These are phyloP conservation scores for Drosophila parvula DNA, from an alignment of 1,140 invertebrate species.

Conservation along the genomic window DNA sequence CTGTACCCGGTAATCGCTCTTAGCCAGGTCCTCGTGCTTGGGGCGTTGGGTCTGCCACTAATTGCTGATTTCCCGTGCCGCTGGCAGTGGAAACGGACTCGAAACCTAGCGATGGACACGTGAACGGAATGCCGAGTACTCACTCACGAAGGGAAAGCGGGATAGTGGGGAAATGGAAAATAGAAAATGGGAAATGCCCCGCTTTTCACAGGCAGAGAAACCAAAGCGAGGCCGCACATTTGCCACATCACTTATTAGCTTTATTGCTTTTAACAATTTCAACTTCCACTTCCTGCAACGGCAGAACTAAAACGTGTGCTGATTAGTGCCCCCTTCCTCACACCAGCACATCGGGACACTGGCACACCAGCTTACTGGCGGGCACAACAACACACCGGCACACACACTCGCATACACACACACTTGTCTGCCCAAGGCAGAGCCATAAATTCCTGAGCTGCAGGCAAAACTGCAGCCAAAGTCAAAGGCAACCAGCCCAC, in stretches of 20 bases:
- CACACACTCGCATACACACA: conserved; percentile 7
- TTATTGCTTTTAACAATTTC: conserved; percentile 82
- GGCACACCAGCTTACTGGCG: neutral
- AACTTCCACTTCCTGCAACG: conserved; percentile 75
- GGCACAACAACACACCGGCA: conserved; percentile 4
- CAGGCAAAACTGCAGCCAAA: conserved; percentile 64
- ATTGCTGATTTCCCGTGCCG: conserved; percentile 74
- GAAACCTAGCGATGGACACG: conserved; percentile 52
- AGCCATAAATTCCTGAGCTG: conserved; percentile 76
- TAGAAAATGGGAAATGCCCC: conserved; percentile 24
- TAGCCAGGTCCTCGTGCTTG: conserved; percentile 24
- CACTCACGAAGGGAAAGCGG: conserved; percentile 8
- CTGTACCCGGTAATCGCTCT: conserved; percentile 9
- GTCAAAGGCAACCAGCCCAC: conserved; percentile 65
- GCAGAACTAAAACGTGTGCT: conserved; percentile 76
- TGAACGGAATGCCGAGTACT: conserved; percentile 26
- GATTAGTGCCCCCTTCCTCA: conserved; percentile 64
- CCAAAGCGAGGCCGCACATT: conserved; percentile 67
- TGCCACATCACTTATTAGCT: conserved; percentile 81
- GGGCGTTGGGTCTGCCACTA: conserved; percentile 69
- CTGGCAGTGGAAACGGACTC: conserved; percentile 40
- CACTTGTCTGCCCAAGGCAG: conserved; percentile 36
- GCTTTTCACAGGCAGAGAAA: conserved; percentile 18
- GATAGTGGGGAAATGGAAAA: neutral
- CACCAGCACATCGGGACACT: conserved; percentile 17